These are phyloP conservation scores for Babylonia areolata DNA, from an alignment of 1,140 invertebrate species.

Conservation along the genomic window DNA sequence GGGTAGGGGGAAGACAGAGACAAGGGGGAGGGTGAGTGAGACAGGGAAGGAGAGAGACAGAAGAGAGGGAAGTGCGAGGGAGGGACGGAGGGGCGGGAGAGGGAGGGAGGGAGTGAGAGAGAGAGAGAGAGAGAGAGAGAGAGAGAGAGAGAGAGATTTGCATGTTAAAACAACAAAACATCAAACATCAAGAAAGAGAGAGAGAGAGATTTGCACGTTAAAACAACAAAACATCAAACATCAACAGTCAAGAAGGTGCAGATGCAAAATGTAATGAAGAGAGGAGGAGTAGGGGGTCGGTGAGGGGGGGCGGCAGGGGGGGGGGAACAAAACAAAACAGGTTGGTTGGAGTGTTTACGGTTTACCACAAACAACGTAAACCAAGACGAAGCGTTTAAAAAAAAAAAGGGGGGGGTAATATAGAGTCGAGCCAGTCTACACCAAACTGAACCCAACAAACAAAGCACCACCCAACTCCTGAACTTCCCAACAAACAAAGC, in stretches of 20 bases:
- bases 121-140: constrained; percentile 11
- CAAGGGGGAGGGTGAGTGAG: background rate
- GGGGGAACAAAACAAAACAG: background rate
- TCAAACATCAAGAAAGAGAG: too few species aligned
- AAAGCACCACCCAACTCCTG: too few species aligned
- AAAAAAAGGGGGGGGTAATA: too few species aligned
- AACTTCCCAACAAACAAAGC: too few species aligned
- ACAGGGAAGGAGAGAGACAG: background rate
- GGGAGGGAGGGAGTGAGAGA: background rate
- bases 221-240: background rate
- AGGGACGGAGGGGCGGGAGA: background rate
- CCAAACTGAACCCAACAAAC: too few species aligned
- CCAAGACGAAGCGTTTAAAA: too few species aligned
- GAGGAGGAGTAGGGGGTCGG: background rate
- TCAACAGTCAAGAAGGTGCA: background rate
- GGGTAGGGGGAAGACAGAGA: background rate
- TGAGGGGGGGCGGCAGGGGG: background rate
- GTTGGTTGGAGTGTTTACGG: too few species aligned
- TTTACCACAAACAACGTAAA: too few species aligned
- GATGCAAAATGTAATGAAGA: background rate
- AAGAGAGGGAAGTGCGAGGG: background rate
- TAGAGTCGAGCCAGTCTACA: too few species aligned
- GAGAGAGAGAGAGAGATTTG: background rate
- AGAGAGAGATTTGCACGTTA: too few species aligned
- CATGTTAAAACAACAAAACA: too few species aligned